phyloP scores from a whole-genome alignment of 2,113 vertebrate genomes.

The Butorides virescens region DNA sequence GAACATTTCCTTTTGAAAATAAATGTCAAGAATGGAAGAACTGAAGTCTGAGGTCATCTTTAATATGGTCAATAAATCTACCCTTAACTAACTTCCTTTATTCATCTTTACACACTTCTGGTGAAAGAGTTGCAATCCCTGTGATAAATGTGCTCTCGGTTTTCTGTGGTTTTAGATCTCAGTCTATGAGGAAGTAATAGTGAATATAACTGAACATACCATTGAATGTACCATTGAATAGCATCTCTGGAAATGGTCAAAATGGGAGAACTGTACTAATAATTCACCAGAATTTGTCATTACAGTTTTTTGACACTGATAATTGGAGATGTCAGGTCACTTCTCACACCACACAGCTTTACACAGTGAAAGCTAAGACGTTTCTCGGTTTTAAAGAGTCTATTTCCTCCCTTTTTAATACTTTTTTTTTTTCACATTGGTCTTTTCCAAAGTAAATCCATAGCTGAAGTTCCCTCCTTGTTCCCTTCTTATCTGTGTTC shows the following conservation, averaged over 20 bases:
- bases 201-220: background rate
- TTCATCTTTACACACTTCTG: background rate
- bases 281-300: background rate
- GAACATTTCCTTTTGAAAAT: background rate
- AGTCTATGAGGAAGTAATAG: background rate
- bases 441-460: background rate
- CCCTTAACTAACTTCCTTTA: background rate
- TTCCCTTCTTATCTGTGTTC: background rate
- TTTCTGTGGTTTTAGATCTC: background rate
- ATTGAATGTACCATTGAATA: background rate
- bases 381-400: background rate
- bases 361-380: background rate
- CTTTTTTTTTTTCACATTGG: rapidly evolving
- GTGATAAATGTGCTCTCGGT: background rate
- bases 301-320: background rate
- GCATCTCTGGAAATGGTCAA: background rate
- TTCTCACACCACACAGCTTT: background rate
- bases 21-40: background rate
- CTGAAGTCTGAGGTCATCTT: background rate
- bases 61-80: background rate
- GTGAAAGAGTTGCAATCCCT: background rate
- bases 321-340: background rate
- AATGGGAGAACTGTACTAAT: background rate
- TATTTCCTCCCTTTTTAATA: background rate
- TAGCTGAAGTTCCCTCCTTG: background rate